Percentiles rank a stretch among this genome's conserved stretches.
These are phyloP conservation scores for Pantherophis guttatus DNA, from an alignment of 2,113 vertebrate genomes.

Conservation along the genomic window DNA sequence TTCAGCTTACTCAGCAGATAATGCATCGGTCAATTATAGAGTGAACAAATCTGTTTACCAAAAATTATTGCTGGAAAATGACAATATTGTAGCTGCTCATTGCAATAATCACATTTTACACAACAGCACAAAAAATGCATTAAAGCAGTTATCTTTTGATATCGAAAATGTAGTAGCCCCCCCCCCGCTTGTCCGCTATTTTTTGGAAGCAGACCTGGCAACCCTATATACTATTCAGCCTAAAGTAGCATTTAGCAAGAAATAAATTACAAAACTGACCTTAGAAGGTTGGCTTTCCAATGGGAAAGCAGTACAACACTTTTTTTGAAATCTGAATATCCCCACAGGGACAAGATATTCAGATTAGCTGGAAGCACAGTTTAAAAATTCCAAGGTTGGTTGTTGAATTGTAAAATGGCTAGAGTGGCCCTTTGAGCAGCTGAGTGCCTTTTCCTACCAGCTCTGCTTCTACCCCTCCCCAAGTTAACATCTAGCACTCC, in stretches of 20 bases:
- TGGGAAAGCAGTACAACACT: neutral
- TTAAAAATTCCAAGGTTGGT: neutral
- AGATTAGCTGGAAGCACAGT: neutral
- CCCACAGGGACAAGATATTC: neutral
- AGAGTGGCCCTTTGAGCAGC: neutral
- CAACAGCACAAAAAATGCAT: no score
- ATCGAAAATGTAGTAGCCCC: no score
- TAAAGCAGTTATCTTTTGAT: no score
- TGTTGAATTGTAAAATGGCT: neutral
- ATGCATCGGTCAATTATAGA: no score
- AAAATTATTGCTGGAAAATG: no score
- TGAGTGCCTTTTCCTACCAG: neutral
- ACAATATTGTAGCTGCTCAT: no score
- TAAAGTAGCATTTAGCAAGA: neutral
- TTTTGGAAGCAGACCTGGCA: no score
- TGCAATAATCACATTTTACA: no score
- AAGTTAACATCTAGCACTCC: neutral
- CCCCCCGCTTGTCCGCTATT: no score
- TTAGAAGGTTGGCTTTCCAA: neutral
- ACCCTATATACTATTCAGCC: neutral
- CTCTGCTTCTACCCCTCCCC: neutral
- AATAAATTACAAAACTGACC: neutral
- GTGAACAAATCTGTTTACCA: no score
- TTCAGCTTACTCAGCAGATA: no score
- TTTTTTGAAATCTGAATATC: neutral